Percentiles rank a stretch among this genome's conserved stretches.
Conservation (phyloP, 2,113 vertebrate genomes). For the Acrocephalus kingi region DNA sequence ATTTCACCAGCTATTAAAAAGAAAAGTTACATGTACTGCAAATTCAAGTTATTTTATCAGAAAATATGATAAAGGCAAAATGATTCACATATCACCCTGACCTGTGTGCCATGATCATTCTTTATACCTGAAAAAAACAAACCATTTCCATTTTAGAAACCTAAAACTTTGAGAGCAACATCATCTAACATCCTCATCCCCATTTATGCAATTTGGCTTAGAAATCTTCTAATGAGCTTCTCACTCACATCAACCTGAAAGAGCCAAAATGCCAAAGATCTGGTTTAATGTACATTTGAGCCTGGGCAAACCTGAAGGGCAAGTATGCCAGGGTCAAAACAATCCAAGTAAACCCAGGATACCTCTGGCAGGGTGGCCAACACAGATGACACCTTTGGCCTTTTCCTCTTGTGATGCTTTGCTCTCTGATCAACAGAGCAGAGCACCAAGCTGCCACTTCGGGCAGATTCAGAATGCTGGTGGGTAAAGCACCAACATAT, state of each 20-base stretch:
- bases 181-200: background rate
- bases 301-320: background rate
- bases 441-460: background rate
- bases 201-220: background rate
- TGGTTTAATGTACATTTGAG: background rate
- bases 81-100: background rate
- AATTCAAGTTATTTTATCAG: background rate
- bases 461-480: background rate
- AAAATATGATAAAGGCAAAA: background rate
- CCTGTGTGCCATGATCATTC: background rate
- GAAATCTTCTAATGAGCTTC: background rate
- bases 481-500: background rate
- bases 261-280: background rate
- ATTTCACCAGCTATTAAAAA: background rate
- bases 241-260: background rate
- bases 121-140: background rate
- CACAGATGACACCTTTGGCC: rapidly evolving
- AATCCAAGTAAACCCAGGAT: background rate
- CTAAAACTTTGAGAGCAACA: background rate
- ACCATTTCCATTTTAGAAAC: background rate
- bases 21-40: background rate
- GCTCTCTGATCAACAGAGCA: background rate
- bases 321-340: background rate
- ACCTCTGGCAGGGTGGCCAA: background rate
- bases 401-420: background rate